phyloP scores from a whole-genome alignment of 2,113 vertebrate genomes.

The Eptesicus fuscus region DNA sequence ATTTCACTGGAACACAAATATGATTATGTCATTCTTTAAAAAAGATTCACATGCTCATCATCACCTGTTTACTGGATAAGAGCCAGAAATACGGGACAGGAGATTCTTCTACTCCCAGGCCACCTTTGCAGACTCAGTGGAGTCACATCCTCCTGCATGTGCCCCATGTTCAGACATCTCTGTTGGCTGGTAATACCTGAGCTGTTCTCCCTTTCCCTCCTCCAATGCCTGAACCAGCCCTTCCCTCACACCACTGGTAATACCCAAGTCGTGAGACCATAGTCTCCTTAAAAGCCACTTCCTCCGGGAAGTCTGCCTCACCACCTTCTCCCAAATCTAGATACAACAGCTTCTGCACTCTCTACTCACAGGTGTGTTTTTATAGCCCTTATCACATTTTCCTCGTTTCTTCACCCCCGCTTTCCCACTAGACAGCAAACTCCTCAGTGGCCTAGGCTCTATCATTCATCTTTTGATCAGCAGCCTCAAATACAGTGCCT shows the following conservation, averaged over 20 bases:
- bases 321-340: not conserved
- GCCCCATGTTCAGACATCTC: not conserved
- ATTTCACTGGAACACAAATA: constrained; percentile 18
- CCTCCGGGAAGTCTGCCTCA: not conserved
- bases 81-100: not conserved
- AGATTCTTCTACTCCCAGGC: not conserved
- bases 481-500: not conserved
- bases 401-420: not conserved
- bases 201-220: not conserved
- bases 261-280: not conserved
- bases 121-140: not conserved
- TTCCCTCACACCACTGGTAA: not conserved
- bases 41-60: not conserved
- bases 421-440: not conserved
- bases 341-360: not conserved
- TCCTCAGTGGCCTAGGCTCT: not conserved
- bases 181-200: not conserved
- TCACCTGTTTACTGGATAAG: constrained; percentile 33
- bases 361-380: not conserved
- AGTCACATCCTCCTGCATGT: not conserved
- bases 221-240: not conserved
- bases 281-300: not conserved
- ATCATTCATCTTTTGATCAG: not conserved
- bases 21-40: constrained; percentile 36
- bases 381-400: not conserved